Base-by-base conservation (phyloP, 2,797 vertebrate species). In the Argyrosomus regius region DNA sequence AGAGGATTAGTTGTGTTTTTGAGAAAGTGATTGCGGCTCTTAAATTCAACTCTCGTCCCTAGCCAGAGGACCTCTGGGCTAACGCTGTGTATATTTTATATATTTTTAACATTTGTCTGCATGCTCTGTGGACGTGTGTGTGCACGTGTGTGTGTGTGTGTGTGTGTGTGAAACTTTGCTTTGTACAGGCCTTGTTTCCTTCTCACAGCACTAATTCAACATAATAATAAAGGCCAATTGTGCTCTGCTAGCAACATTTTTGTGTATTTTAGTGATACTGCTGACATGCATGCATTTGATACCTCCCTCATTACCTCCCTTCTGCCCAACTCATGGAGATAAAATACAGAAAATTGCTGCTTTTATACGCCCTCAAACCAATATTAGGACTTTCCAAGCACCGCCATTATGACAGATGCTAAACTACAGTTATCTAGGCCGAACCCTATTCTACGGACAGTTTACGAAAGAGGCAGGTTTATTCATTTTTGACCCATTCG, bases 1-100 rank as follows among this genome's bases (percentile, higher is more conserved):
- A 56, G 74, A 86, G 92, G 92, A 92, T 92, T 93, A 93, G 86
- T 81, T 84, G 84, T 93, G 86, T 94, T 94, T 91, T 90, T 91
- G 81, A 91, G 86, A 90, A 87, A 91, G 89, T 93, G 93, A 93
- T 91, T 89, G 91, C 93, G 86, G 82, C 81, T 88, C 73, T 79
- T 88, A 85, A 92, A 95, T 94, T 93, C 92, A 83, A 39, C 83
- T 78, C 86, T 81, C 60, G 72, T 92, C 88, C 82, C 88, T 73
- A 77, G 87, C 69, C 78, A 24, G 73, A 53, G 82, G 83, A 92
- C 93, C 85, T 88, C 77, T 79, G 80, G 82, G 88, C 80, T 45
- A 71, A 60, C 9, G 52, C 58, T 80, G 85, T 71, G 81, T 80
- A 49, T 54, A 73, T 70, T 43, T 52, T 74, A 86, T 35, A 35